These are phyloP conservation scores for Macrosoma leucophasiata DNA, from an alignment of 2,888 invertebrate species.

Conservation along the genomic window DNA sequence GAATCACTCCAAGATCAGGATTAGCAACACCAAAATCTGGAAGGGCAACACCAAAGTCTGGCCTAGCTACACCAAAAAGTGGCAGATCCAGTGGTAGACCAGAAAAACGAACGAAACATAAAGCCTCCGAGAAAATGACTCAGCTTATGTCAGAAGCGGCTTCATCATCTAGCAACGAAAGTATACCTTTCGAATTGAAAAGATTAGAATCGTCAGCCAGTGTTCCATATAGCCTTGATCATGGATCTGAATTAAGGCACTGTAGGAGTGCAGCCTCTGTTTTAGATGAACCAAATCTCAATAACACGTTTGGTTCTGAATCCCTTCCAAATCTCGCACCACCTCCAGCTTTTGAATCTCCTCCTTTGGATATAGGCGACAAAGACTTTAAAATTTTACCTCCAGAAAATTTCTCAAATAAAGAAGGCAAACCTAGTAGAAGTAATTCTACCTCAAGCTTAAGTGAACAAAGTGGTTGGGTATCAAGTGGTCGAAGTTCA, in stretches of 20 bases:
- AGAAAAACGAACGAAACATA: conserved; percentile 63
- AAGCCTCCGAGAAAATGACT: conserved; percentile 70
- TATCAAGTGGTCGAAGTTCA: conserved; percentile 84
- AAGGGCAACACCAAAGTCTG: conserved; percentile 60
- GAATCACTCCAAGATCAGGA: conserved; percentile 61
- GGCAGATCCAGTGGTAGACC: conserved; percentile 71
- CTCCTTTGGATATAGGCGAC: conserved; percentile 66
- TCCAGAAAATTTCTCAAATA: conserved; percentile 65
- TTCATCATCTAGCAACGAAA: conserved; percentile 77
- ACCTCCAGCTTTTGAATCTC: conserved; percentile 76
- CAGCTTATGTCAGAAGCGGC: conserved; percentile 74
- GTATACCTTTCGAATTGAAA: conserved; percentile 65
- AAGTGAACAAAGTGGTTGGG: conserved; percentile 93
- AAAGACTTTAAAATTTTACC: conserved; percentile 70
- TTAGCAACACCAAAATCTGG: conserved; percentile 65
- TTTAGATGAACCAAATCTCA: conserved; percentile 72
- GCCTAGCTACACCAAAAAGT: conserved; percentile 73
- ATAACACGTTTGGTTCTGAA: conserved; percentile 77
- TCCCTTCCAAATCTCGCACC: conserved; percentile 83
- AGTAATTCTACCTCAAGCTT: conserved; percentile 79
- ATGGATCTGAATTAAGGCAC: conserved; percentile 69
- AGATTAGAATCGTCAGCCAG: conserved; percentile 77
- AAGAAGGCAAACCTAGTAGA: conserved; percentile 55
- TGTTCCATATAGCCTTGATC: conserved; percentile 78
- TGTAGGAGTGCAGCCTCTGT: conserved; percentile 76